These are phyloP conservation scores for Astreopora myriophthalma DNA, from an alignment of 64 coral and sea anemone species.

Conservation along the genomic window DNA sequence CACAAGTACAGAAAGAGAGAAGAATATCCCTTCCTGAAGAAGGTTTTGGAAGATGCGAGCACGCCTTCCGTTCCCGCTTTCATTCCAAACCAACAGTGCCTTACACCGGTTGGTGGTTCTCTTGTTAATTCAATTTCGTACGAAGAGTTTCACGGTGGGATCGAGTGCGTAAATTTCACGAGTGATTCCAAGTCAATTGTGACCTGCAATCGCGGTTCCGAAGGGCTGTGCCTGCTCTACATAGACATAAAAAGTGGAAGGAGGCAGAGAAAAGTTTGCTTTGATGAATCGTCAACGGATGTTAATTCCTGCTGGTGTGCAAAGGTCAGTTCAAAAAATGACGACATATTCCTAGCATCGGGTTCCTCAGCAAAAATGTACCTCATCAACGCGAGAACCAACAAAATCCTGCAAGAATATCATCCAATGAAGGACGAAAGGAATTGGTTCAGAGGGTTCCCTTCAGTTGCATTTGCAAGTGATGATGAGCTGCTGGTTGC, in stretches of 20 bases:
- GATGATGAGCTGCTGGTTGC: constrained; percentile 76
- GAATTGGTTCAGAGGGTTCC: constrained; percentile 53
- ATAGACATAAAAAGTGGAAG: constrained; percentile 74
- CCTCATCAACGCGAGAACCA: constrained; percentile 72
- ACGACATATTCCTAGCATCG: constrained; percentile 55
- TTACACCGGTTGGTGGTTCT: constrained; percentile 87
- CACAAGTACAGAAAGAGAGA: constrained; percentile 77
- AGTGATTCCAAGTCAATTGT: constrained; percentile 78
- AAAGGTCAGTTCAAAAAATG: constrained; percentile 56
- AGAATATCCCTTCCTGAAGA: constrained; percentile 72
- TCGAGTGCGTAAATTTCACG: constrained; percentile 78
- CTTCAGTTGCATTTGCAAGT: constrained; percentile 78
- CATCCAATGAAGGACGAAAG: constrained; percentile 70
- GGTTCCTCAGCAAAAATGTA: constrained; percentile 70
- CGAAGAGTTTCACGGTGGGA: constrained; percentile 38
- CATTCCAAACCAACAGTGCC: constrained; percentile 79
- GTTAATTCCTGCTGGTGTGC: constrained; percentile 59
- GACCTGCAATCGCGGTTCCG: constrained; percentile 23
- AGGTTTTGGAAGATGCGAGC: constrained; percentile 73
- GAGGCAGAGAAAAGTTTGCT: constrained; percentile 71
- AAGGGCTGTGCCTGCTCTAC: constrained; percentile 70
- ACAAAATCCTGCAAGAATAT: constrained; percentile 65
- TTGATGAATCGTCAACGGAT: constrained; percentile 53
- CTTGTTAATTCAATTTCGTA: constrained; percentile 75
- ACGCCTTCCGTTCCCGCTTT: constrained; percentile 78